phyloP scores from a whole-genome alignment of 2,888 invertebrate genomes.

The Drosophila nr. medialis region DNA sequence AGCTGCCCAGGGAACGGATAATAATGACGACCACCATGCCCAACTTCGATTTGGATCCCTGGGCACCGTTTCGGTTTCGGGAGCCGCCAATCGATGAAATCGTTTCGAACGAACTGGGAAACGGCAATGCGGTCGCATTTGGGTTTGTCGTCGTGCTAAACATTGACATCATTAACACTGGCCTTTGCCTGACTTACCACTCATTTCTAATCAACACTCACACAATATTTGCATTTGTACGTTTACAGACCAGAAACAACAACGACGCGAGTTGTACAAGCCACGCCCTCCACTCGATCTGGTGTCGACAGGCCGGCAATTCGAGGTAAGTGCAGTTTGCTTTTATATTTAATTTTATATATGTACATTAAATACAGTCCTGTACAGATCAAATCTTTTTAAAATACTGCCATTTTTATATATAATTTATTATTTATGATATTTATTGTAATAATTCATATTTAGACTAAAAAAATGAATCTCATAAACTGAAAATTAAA shows the following conservation, averaged over 20 bases:
- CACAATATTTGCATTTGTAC: neutral
- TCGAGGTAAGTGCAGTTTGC: conserved; percentile 46
- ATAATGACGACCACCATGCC: conserved; percentile 1
- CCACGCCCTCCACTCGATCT: conserved; percentile 29
- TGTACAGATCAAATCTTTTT: neutral
- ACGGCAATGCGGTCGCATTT: conserved; percentile 10
- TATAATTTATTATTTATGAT: neutral
- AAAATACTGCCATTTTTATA: neutral
- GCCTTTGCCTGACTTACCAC: neutral
- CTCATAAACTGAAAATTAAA: neutral
- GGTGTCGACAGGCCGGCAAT: conserved; percentile 54
- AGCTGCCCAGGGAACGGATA: neutral
- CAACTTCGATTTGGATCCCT: conserved; percentile 26
- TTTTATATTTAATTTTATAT: neutral
- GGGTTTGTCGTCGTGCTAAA: conserved; percentile 53
- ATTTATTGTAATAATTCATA: neutral
- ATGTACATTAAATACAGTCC: neutral
- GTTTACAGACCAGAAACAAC: conserved; percentile 37
- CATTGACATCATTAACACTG: conserved; percentile 16
- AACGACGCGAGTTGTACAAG: conserved; percentile 14
- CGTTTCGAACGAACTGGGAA: conserved; percentile 24
- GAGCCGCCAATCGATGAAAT: conserved; percentile 35
- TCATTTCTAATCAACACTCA: neutral
- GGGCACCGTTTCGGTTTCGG: conserved; percentile 65
- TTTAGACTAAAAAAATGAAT: neutral